These are phyloP conservation scores for Antennarius striatus DNA, from an alignment of 2,113 vertebrate genomes.

Conservation along the genomic window DNA sequence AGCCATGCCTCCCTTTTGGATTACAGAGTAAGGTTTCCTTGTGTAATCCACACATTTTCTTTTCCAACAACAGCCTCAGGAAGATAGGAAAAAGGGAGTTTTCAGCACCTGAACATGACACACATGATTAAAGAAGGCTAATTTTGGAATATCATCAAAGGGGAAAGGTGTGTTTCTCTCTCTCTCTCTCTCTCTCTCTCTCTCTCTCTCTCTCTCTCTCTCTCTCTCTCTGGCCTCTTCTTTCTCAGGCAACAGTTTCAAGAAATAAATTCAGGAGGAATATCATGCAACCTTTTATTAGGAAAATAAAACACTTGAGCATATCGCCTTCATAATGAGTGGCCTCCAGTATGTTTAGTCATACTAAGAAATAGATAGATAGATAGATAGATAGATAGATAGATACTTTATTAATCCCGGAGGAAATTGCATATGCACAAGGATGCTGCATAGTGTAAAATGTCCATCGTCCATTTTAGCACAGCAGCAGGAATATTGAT, in stretches of 20 bases:
- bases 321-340: not conserved
- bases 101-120: slow-evolving; percentile 68
- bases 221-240: too few species aligned
- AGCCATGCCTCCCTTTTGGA: slow-evolving; percentile 64
- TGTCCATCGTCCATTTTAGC: not conserved
- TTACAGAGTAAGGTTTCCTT: slow-evolving; percentile 64
- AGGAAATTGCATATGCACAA: too few species aligned
- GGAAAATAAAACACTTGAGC: too few species aligned
- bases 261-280: too few species aligned
- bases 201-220: too few species aligned
- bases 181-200: too few species aligned
- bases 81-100: slow-evolving; percentile 54
- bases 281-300: too few species aligned
- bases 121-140: slow-evolving; percentile 67
- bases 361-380: too few species aligned
- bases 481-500: not conserved
- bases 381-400: too few species aligned
- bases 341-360: slow-evolving; percentile 3
- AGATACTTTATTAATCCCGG: too few species aligned
- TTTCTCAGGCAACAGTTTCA: too few species aligned
- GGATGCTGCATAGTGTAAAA: not conserved
- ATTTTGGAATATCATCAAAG: slow-evolving; percentile 70
- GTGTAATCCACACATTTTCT: slow-evolving; percentile 71
- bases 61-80: slow-evolving; percentile 62
- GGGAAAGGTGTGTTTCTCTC: slow-evolving; percentile 6